Evolutionary conservation across 2,113 vertebrate species (phyloP), one percentile per base, ranked within the genome.

Genomic region (Eublepharis macularius): DNA sequence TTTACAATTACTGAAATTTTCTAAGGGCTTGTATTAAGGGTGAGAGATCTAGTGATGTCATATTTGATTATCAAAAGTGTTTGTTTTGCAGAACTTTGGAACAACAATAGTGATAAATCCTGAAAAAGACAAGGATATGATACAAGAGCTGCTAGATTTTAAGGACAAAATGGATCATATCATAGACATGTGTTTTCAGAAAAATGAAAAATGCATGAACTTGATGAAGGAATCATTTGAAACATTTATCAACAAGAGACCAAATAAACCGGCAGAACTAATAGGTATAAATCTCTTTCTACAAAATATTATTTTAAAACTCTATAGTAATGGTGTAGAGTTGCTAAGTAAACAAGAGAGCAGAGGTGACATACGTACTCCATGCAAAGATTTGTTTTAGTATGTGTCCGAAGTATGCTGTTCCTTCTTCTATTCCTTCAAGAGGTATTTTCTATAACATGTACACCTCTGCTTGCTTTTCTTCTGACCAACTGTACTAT

Each of bases 81-180:
- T 91, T 94, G 89, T 93, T 93, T 94, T 93, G 80, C 87, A 97
- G 97, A 97, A 94, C 86, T 97, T 96, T 92, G 97, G 97, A 86
- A 97, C 96, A 88, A 95, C 96, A 29, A 96, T 97, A 82, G 97
- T 97, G 89, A 96, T 97, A 91, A 97, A 97, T 81, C 97, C 97
- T 86, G 97, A 97, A 92, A 97, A 97, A 69, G 97, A 97, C 89
- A 97, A 97, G 90, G 97, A 97, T 89, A 97, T 97, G 97, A 97
- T 97, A 41, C 97, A 97, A 90, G 97, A 97, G 80, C 95, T 97
- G 84, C 94, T 97, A 94, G 97, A 97, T 91, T 97, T 97, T 92
- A 97, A 97, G 94, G 97, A 97, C 93, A 96, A 96, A 85, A 96
- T 97, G 89, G 97, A 97, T 94, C 96, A 96, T 68, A 96, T 97